Evolutionary conservation across 2,888 invertebrate genomes (phyloP).

Genomic region (Lagria hirta): DNA sequence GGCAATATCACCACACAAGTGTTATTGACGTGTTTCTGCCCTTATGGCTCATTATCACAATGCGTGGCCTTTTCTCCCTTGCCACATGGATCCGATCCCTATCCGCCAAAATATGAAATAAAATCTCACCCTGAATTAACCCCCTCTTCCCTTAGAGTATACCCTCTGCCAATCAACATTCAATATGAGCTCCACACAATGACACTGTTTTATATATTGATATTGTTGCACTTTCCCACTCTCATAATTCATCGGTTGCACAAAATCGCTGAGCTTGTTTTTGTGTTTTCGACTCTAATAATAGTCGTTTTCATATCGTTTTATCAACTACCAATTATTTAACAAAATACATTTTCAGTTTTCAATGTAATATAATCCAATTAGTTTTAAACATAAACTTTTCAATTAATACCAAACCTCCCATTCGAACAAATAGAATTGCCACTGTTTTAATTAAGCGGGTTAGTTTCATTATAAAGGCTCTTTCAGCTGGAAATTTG

Average conservation of each 20-base stretch:
- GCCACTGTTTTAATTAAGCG: background rate
- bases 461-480: constrained; percentile 1
- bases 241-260: constrained; percentile 24
- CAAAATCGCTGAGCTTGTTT: constrained; percentile 26
- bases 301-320: constrained; percentile 34
- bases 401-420: no score
- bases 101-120: constrained; percentile 23
- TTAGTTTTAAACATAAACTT: constrained; percentile 11
- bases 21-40: constrained; percentile 25
- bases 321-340: constrained; percentile 36
- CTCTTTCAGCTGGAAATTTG: no score
- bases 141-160: constrained; percentile 13
- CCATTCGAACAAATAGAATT: constrained; percentile 1
- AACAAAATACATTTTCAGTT: constrained; percentile 32
- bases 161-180: constrained; percentile 23
- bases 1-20: no score
- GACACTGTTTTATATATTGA: constrained; percentile 22
- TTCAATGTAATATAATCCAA: constrained; percentile 12
- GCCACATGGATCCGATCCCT: constrained; percentile 1
- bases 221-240: constrained; percentile 27
- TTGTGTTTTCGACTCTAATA: constrained; percentile 22
- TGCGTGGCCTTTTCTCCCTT: constrained; percentile 28
- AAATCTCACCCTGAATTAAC: constrained; percentile 24
- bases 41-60: constrained; percentile 27
- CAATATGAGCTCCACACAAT: constrained; percentile 21